These are phyloP conservation scores for Stomatorhinus walkeri DNA, from an alignment of 2,797 vertebrate genomes.

Conservation along the genomic window DNA sequence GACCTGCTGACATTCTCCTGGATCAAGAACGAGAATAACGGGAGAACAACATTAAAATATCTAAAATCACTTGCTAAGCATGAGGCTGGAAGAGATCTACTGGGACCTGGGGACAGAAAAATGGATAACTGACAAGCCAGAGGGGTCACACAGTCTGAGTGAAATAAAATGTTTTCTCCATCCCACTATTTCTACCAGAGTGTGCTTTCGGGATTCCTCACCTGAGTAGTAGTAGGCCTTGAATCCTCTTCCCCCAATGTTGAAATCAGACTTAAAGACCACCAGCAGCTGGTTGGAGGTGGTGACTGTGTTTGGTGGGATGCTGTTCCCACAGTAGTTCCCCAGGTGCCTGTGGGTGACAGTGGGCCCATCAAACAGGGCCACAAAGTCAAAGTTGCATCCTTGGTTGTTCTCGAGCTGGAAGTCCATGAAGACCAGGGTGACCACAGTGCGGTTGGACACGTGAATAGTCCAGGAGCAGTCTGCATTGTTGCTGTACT, in stretches of 20 bases:
- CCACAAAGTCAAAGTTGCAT: slow-evolving; percentile 87
- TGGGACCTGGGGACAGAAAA: not conserved
- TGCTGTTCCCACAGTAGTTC: slow-evolving; percentile 73
- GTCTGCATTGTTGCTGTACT: slow-evolving; percentile 86
- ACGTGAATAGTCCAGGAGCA: slow-evolving; percentile 84
- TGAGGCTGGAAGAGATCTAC: not conserved
- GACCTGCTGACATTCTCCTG: slow-evolving; percentile 89
- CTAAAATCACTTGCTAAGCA: not conserved
- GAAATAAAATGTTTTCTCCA: not conserved
- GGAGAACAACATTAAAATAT: not conserved
- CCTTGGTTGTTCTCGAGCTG: slow-evolving; percentile 84
- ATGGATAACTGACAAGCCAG: not conserved
- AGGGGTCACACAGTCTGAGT: not conserved
- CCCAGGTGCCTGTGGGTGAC: slow-evolving; percentile 60
- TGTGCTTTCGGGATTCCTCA: slow-evolving; percentile 36
- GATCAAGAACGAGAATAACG: not conserved
- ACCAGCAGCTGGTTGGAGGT: slow-evolving; percentile 73
- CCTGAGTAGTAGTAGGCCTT: slow-evolving; percentile 91
- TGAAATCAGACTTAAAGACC: slow-evolving; percentile 92
- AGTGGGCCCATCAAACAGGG: slow-evolving; percentile 76
- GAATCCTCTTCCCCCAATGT: slow-evolving; percentile 90
- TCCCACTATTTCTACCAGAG: not conserved
- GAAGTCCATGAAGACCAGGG: slow-evolving; percentile 84
- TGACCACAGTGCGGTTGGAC: slow-evolving; percentile 60
- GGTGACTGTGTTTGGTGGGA: slow-evolving; percentile 68